A percentile compares a stretch with the other conserved stretches of the same genome.
phyloP scores from a whole-genome alignment of 1,140 invertebrate genomes.

The Wasmannia auropunctata region DNA sequence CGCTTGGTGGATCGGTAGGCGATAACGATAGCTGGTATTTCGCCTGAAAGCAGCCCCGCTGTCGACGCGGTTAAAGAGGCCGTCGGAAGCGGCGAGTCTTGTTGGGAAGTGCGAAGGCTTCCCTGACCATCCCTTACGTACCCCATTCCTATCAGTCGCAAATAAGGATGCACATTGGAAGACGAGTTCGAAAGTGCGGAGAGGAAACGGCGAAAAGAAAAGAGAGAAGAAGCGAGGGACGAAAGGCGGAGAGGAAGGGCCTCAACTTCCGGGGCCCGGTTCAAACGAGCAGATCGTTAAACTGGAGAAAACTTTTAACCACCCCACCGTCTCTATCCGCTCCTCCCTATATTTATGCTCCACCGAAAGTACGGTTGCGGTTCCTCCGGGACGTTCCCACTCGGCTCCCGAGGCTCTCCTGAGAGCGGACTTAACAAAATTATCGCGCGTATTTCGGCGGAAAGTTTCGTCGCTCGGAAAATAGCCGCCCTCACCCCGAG shows the following conservation, averaged over 20 bases:
- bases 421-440: constrained; percentile 28
- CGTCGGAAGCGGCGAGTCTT: constrained; percentile 66
- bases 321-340: constrained; percentile 34
- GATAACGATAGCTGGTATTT: constrained; percentile 73
- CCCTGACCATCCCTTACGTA: constrained; percentile 15
- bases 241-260: constrained; percentile 13
- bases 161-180: constrained; percentile 47
- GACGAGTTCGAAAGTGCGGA: constrained; percentile 12
- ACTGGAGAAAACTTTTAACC: constrained; percentile 69
- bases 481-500: background rate
- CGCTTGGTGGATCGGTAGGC: background rate
- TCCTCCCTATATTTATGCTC: constrained; percentile 61
- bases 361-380: constrained; percentile 20
- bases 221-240: background rate
- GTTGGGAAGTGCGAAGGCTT: constrained; percentile 65
- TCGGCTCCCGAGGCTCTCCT: background rate
- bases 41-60: constrained; percentile 48
- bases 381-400: constrained; percentile 40
- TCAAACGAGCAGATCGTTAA: constrained; percentile 66
- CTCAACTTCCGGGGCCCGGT: constrained; percentile 31
- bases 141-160: constrained; percentile 36
- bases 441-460: constrained; percentile 54
- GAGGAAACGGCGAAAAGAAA: constrained; percentile 46
- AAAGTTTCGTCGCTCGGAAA: constrained; percentile 42
- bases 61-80: constrained; percentile 65